Base-by-base conservation (phyloP, 1,140 invertebrate species). In the Meloidogyne hapla region DNA sequence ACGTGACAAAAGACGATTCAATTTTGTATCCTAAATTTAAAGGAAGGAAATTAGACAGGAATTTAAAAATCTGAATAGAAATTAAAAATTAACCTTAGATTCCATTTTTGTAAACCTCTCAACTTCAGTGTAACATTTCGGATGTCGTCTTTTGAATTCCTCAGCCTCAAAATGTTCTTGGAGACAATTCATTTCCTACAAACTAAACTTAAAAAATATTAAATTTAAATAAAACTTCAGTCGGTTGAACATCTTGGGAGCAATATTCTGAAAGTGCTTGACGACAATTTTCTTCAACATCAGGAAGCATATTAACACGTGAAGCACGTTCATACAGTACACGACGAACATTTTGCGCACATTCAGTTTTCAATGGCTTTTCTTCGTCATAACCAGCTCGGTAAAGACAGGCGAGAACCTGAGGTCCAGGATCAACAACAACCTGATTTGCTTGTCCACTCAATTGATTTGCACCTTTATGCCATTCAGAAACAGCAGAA, bases 281-380 rank as follows among this genome's bases (percentile, higher is more conserved):
- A 1, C 98, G 88, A 86, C 96, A 99, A 56, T 90, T 90, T 83
- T 93, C 92, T 89, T 98, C 94, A 75, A 99, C 92, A 89, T 96
- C 93, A 10, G 96, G 95, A 80, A 95, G 91, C 8, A 99, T 90
- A 87, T 97, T 93, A 4, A 98, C 94, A 83, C 92, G 93, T 0
- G 93, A 89, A 3, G 96, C 94, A 79, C 96, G 89, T 84, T 94
- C 93, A 73, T 93, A 90, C 94, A 99, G 95, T 0, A 96, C 93
- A 82, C 94, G 85, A 89, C 91, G 91, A 0, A 99, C 92, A 89
- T 98, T 93, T 77, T 92, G 90, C 73, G 88, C 79, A 82, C 91
- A 91, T 65, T 83, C 76, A 18, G 76, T 76, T n/a, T 82, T 85
- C 13, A 56, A 80, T 74, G 92, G 90, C 87, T 92, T 91, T 33